Percentiles rank a stretch among this genome's conserved stretches.
Conservation (phyloP, 2,113 vertebrate genomes). For the Xenopus borealis region DNA sequence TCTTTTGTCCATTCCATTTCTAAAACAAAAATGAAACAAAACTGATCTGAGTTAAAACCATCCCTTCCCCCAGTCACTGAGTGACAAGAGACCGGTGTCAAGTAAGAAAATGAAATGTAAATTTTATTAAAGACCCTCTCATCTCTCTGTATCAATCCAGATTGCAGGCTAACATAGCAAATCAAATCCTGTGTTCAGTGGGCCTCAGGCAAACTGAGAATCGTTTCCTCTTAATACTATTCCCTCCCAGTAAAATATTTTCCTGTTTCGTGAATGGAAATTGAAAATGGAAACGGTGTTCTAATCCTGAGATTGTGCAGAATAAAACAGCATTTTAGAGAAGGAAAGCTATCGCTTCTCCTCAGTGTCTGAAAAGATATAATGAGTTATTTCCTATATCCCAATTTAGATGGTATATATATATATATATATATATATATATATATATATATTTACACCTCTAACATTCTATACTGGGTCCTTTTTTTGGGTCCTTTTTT, state of each 20-base stretch:
- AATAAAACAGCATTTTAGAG: conserved; percentile 51
- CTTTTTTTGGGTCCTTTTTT: too few species aligned
- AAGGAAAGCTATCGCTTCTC: not conserved
- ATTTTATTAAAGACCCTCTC: conserved; percentile 84
- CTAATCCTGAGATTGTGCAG: conserved; percentile 64
- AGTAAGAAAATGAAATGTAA: conserved; percentile 86
- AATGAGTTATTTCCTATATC: too few species aligned
- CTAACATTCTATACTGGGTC: too few species aligned
- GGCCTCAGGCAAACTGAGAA: conserved; percentile 69
- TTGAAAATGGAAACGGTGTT: conserved; percentile 75
- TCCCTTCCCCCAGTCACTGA: conserved; percentile 63
- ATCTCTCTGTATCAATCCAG: conserved; percentile 82
- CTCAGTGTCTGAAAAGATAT: too few species aligned
- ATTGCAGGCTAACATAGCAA: conserved; percentile 79
- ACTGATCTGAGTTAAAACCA: conserved; percentile 54
- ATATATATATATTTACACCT: too few species aligned
- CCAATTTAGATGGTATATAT: too few species aligned
- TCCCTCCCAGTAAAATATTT: conserved; percentile 76
- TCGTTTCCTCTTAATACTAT: conserved; percentile 77
- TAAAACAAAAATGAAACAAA: conserved; percentile 61
- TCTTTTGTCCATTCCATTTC: not conserved
- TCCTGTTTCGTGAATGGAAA: conserved; percentile 81
- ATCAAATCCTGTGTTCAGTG: conserved; percentile 78
- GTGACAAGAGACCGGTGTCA: conserved; percentile 80
- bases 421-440: too few species aligned